A percentile compares a stretch with the other conserved stretches of the same genome.
phyloP scores from a whole-genome alignment of 1,140 invertebrate species.

The Drosophila neocordata region DNA sequence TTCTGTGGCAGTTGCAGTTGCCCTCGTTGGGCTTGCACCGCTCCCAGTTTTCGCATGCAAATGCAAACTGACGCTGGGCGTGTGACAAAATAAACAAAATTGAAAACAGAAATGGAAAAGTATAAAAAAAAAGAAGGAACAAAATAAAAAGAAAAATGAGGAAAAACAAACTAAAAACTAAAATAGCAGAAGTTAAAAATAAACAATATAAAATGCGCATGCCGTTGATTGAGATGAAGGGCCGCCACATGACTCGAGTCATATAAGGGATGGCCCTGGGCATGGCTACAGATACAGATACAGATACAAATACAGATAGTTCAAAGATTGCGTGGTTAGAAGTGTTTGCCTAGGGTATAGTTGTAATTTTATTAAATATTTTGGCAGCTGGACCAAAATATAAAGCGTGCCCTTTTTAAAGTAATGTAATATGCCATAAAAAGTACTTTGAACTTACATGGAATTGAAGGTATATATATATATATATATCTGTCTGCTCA shows the following conservation, averaged over 20 bases:
- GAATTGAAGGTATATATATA: neutral
- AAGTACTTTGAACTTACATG: constrained; percentile 27
- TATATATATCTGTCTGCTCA: neutral
- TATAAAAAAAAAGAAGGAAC: constrained; percentile 47
- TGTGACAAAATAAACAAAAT: constrained; percentile 47
- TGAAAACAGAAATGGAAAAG: no score
- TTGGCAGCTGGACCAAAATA: constrained; percentile 53
- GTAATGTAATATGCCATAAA: constrained; percentile 69
- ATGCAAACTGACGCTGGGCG: constrained; percentile 45
- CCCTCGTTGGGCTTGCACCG: neutral
- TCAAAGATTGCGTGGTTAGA: neutral
- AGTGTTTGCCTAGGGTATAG: neutral
- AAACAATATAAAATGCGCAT: constrained; percentile 55
- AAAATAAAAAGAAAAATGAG: neutral
- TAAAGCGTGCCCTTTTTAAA: constrained; percentile 3
- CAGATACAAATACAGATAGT: neutral
- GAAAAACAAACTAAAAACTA: constrained; percentile 52
- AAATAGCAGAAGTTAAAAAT: constrained; percentile 72
- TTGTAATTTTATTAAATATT: constrained; percentile 53
- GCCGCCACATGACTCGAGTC: constrained; percentile 16
- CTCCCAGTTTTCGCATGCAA: constrained; percentile 33
- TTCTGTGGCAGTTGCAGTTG: constrained; percentile 12
- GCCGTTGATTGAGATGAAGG: constrained; percentile 61
- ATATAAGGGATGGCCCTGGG: constrained; percentile 13
- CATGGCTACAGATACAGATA: no score